Evolutionary conservation across 2,113 vertebrate genomes (phyloP), one percentile per base, ranked within the genome.

Genomic region (Epinephelus fuscoguttatus): DNA sequence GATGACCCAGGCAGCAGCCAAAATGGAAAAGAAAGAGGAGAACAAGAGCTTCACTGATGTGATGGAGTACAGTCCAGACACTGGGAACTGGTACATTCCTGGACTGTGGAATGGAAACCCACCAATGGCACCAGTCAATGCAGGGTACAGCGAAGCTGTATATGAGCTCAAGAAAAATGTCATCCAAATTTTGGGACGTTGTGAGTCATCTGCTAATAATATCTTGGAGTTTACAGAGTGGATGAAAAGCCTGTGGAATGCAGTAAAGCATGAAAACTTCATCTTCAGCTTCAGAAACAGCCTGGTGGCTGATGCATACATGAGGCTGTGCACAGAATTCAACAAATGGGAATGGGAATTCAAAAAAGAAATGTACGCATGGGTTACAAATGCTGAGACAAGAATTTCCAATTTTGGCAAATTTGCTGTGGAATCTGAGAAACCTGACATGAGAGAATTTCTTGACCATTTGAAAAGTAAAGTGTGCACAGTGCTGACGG

Each of bases 201-300:
- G 71, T 67, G 69, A 64, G 1, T 71, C 74, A 42, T 55, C 73
- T 55, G 12, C 68, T 23, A 85, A 89, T 49, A 42, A 85, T 7
- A 69, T 94, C 1, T n/a, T 52, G 10, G 73, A 90, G 4, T 94
- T 95, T 64, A 77, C 81, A 19, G 80, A 87, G 45, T 94, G 94
- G 93, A 90, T 89, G 33, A 78, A 55, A 81, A 92, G 89, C 14
- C 81, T 95, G 33, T 95, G 93, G 93, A 91, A 73, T 70, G 89
- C 93, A 69, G 94, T 95, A 1, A 95, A 94, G 45, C 90, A 93
- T 76, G 93, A 95, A 81, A 93, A 95, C 78, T 94, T 95, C 84
- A 94, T 95, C 49, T 95, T 95, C 72, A 95, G 91, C 69, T 95
- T 95, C 77, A 92, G 91, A 62, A 95, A 95, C 57, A 94, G 91